Evolutionary conservation across 30 jellyfish, hydroid and myxozoan genomes (phyloP), one percentile per base, ranked within the genome.

Genomic region (Aurelia coerulea): DNA sequence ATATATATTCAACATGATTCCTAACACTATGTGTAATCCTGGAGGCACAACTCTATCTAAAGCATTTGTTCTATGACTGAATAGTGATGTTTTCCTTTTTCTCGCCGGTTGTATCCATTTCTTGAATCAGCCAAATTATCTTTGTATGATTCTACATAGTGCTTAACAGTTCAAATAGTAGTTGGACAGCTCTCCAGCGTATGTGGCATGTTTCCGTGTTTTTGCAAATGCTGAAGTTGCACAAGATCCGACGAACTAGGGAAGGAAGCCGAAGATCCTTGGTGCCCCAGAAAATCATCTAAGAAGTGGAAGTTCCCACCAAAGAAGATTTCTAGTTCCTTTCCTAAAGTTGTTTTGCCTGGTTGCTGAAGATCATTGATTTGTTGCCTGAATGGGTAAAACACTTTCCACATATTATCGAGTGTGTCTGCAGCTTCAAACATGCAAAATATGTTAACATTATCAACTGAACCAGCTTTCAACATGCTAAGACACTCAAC

Each of bases 361-460:
- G 29, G 67, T 18, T 72, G 76, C 16, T 35, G 82, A 50, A 72
- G 64, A 76, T 2, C 82, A 72, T 77, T 5, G 31, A 72, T 19
- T 72, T 72, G 72, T 72, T 72, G 13, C 31, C 76, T 35, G 67
- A 2, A 72, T 39, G 67, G 67, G 5, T 12, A 23, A 5, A 67
- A 67, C 9, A 67, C 78, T 29, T 67, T 67, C 78, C 78, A 67
- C 78, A 72, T 35, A 42, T 72, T 72, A 4, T 72, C 76, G 31
- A 72, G 82, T 17, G 33, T 72, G 67, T 1, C 82, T 17, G 82
- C 82, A 39, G 67, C 82, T 72, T 72, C 82, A 72, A 72, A 72
- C 82, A 72, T 72, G 67, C 67, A 72, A 14, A 72, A 50, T 2
- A 72, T 39, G 31, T 72, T 74, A 2, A 72, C 72, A 32, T 50